Conservation (phyloP, 2,797 vertebrate species). For the Manis pentadactyla region DNA sequence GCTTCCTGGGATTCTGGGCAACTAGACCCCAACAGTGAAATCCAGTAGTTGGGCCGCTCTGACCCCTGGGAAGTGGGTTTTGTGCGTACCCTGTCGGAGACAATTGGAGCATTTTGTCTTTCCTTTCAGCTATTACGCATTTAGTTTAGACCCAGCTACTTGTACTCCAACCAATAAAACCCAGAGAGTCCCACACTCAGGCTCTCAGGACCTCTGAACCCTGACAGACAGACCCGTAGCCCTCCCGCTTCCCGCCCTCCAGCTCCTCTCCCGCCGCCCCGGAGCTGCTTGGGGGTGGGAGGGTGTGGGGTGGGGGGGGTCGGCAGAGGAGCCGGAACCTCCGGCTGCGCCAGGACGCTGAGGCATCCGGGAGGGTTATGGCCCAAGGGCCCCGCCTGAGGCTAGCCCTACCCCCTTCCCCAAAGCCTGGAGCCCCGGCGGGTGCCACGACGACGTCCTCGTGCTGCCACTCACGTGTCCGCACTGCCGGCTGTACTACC, state of each 20-base stretch:
- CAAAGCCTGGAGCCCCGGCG: no score
- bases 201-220: not conserved
- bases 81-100: conserved; percentile 9
- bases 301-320: no score
- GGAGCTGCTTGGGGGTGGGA: accelerated
- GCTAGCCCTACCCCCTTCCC: no score
- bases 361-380: no score
- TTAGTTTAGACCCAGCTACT: not conserved
- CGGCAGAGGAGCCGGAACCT: not conserved
- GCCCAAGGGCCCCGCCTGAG: no score
- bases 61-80: conserved; percentile 53
- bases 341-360: no score
- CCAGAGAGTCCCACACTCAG: not conserved
- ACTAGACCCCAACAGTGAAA: conserved; percentile 81
- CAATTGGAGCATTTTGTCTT: not conserved
- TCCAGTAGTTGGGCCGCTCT: conserved; percentile 75
- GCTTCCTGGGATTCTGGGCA: conserved; percentile 80
- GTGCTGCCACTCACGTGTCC: conserved; percentile 64
- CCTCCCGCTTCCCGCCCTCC: not conserved
- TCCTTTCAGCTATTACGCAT: not conserved
- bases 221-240: accelerated
- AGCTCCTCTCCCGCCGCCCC: accelerated
- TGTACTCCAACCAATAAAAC: not conserved
- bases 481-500: conserved; percentile 3
- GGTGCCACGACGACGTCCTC: no score